A percentile compares a stretch with the other conserved stretches of the same genome.
These are phyloP conservation scores for Diarsia rubi DNA, from an alignment of 2,888 invertebrate species.

Conservation along the genomic window DNA sequence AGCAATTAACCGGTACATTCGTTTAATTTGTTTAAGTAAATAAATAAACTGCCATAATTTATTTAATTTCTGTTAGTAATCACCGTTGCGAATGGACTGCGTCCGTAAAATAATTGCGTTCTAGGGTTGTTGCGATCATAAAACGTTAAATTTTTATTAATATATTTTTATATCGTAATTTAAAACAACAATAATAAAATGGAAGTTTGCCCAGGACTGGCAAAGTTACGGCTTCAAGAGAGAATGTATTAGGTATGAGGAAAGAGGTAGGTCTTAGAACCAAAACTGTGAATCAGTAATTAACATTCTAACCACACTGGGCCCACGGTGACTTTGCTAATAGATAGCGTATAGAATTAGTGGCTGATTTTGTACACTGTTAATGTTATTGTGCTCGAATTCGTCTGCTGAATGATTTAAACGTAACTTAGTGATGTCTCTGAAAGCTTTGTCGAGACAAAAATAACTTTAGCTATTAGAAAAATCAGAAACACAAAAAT, in stretches of 20 bases:
- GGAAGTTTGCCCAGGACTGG: too few relatives aligned
- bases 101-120: constrained; percentile 43
- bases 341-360: neutral
- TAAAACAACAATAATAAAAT: too few relatives aligned
- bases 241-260: neutral
- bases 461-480: neutral
- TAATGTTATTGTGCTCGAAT: neutral
- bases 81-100: constrained; percentile 50
- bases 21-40: constrained; percentile 60
- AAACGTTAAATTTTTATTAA: neutral
- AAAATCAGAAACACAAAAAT: neutral
- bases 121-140: constrained; percentile 50
- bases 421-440: neutral
- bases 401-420: neutral
- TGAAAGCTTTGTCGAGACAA: neutral
- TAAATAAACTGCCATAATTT: constrained; percentile 58
- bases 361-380: neutral
- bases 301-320: neutral
- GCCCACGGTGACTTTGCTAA: neutral
- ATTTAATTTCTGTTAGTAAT: constrained; percentile 57
- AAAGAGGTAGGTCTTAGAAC: neutral
- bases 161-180: neutral
- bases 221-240: too few relatives aligned
- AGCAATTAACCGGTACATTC: constrained; percentile 52
- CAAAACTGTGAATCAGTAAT: neutral